Evolutionary conservation across 1,140 invertebrate species (phyloP).

Genomic region (Ostrea denselamellosa): DNA sequence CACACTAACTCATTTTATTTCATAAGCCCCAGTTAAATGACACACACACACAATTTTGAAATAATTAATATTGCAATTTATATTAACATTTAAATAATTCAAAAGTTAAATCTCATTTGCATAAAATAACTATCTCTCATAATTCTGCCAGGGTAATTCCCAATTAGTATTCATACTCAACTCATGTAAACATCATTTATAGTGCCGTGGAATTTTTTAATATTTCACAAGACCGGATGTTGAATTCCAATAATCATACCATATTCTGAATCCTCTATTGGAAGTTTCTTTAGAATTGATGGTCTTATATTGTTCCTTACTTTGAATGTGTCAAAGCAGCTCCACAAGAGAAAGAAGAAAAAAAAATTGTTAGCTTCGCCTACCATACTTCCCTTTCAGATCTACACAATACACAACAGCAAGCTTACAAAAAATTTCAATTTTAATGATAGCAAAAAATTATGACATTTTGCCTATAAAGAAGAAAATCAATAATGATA

Average conservation of each 20-base stretch:
- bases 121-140: slow-evolving; percentile 34
- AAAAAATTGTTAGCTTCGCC: not conserved
- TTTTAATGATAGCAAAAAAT: slow-evolving; percentile 9
- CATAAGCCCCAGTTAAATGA: not conserved
- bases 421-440: not conserved
- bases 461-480: not conserved
- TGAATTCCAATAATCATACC: not conserved
- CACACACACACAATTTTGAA: slow-evolving; percentile 9
- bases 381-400: not conserved
- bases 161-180: not conserved
- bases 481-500: slow-evolving; percentile 16
- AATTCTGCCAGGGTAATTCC: slow-evolving; percentile 11
- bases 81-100: slow-evolving; percentile 1
- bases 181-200: not conserved
- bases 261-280: not conserved
- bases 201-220: not conserved
- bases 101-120: not conserved
- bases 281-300: slow-evolving; percentile 12
- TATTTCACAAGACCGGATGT: not conserved
- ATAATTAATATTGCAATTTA: slow-evolving; percentile 21
- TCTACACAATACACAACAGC: not conserved
- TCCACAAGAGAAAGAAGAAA: not conserved
- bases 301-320: not conserved
- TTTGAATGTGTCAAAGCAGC: not conserved
- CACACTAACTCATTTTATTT: not conserved